A percentile compares a stretch with the other conserved stretches of the same genome.
phyloP scores from a whole-genome alignment of 2,113 vertebrate species.

The Mesoclemmys tuberculata region DNA sequence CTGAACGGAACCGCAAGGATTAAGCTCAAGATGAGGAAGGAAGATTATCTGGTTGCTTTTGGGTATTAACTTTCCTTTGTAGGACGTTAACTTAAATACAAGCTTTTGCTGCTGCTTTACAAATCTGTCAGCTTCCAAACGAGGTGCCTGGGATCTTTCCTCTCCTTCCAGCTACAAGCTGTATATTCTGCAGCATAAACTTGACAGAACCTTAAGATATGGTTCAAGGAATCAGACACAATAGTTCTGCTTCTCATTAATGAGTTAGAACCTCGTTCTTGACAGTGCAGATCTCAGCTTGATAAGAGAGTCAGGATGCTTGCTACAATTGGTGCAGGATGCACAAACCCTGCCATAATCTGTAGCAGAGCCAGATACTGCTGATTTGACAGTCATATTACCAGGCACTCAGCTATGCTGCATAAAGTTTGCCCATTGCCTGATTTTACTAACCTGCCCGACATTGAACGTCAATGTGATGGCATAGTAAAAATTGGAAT shows the following conservation, averaged over 20 bases:
- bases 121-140: background rate
- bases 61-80: background rate
- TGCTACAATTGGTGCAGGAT: background rate
- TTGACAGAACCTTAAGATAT: accelerated
- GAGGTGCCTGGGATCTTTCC: background rate
- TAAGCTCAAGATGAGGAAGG: background rate
- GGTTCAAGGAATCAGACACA: background rate
- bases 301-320: background rate
- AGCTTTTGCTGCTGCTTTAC: background rate
- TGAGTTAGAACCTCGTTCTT: background rate
- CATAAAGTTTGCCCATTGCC: background rate
- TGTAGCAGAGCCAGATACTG: background rate
- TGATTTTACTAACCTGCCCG: constrained; percentile 87
- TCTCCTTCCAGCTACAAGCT: background rate
- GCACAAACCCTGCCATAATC: background rate
- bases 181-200: background rate
- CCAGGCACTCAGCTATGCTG: background rate
- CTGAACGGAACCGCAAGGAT: background rate
- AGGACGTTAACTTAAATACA: background rate
- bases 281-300: background rate
- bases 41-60: background rate
- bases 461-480: constrained; percentile 96
- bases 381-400: background rate
- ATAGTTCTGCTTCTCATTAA: background rate
- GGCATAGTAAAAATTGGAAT: constrained; percentile 99